Conservation (phyloP, 2,888 invertebrate genomes). For the Nymphalis polychloros region DNA sequence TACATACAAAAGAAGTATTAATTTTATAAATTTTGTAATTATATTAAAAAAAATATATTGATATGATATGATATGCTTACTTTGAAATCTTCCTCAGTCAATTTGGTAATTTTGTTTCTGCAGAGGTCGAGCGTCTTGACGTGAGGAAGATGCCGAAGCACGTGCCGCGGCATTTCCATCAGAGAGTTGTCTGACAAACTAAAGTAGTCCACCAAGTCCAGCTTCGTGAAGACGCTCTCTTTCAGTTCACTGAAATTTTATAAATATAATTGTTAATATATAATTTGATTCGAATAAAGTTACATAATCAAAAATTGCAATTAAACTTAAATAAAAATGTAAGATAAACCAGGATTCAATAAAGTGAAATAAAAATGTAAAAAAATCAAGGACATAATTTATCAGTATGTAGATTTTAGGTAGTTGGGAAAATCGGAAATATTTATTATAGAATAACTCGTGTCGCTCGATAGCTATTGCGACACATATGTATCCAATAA, state of each 20-base stretch:
- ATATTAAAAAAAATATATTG: not conserved
- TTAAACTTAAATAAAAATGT: too few relatives aligned
- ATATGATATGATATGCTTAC: conserved; percentile 71
- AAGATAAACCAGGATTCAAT: too few relatives aligned
- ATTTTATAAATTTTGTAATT: not conserved
- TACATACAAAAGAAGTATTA: not conserved
- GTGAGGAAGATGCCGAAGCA: conserved; percentile 88
- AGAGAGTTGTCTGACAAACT: conserved; percentile 91
- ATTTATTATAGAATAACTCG: too few relatives aligned
- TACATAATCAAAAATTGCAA: too few relatives aligned
- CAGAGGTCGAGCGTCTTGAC: conserved; percentile 91
- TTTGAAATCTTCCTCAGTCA: conserved; percentile 88
- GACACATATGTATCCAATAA: too few relatives aligned
- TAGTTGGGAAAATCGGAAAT: too few relatives aligned
- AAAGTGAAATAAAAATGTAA: too few relatives aligned
- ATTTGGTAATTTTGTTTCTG: conserved; percentile 87
- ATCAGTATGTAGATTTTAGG: too few relatives aligned
- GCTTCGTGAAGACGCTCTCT: conserved; percentile 87
- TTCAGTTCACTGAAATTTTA: conserved; percentile 84
- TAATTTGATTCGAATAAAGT: too few relatives aligned
- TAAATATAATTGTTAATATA: not conserved
- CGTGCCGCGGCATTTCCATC: conserved; percentile 87
- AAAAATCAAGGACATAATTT: too few relatives aligned
- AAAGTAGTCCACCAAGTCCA: conserved; percentile 87
- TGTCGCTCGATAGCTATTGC: too few relatives aligned